Evolutionary conservation across 2,797 vertebrate genomes (phyloP).

Genomic region (Psittacula derbiana): DNA sequence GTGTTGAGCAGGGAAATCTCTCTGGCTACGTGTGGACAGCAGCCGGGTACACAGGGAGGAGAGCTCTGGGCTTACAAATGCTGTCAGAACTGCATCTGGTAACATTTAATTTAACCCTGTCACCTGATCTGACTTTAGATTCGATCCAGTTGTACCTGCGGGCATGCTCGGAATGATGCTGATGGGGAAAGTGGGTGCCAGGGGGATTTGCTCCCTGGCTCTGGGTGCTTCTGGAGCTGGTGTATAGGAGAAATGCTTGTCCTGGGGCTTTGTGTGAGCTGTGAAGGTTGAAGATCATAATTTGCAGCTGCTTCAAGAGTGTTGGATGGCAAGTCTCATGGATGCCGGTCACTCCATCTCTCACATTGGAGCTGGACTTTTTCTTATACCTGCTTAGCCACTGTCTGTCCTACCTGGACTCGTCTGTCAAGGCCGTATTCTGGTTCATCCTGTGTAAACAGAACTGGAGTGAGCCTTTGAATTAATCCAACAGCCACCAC

Average conservation of each 20-base stretch:
- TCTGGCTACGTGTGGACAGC: background rate
- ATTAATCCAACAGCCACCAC: background rate
- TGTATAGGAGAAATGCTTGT: background rate
- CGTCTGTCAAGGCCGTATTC: accelerated
- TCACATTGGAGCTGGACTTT: background rate
- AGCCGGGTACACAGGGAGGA: accelerated
- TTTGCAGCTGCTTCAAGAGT: accelerated
- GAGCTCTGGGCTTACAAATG: background rate
- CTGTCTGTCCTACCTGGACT: background rate
- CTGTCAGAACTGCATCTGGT: background rate
- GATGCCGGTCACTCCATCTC: background rate
- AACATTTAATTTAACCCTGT: background rate
- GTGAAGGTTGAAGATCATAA: background rate
- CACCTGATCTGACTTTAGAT: background rate
- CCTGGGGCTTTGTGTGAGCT: background rate
- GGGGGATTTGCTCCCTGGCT: background rate
- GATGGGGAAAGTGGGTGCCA: background rate
- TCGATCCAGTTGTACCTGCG: background rate
- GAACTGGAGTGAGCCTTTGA: background rate
- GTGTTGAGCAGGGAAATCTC: background rate
- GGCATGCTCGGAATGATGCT: background rate
- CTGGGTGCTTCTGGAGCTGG: background rate
- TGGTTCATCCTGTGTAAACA: background rate
- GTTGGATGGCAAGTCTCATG: background rate
- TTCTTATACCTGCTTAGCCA: background rate